Percentiles rank a stretch among this genome's conserved stretches.
phyloP scores from a whole-genome alignment of 2,888 invertebrate species.

The Eurytoma adleriae region DNA sequence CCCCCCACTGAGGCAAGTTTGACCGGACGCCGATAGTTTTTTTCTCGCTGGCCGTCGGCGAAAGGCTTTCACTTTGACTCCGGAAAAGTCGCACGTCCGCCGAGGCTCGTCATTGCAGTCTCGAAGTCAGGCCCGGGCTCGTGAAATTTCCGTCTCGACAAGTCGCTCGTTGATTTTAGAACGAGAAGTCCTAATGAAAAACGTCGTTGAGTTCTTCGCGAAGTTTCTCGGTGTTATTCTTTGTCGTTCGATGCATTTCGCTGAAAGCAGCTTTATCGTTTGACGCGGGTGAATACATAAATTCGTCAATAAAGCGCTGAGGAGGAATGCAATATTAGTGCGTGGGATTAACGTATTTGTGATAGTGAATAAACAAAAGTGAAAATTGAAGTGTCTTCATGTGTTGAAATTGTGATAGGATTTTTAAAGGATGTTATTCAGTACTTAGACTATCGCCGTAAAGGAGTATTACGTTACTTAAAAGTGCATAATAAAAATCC shows the following conservation, averaged over 20 bases:
- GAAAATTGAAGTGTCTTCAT: neutral
- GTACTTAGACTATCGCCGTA: slow-evolving; percentile 8
- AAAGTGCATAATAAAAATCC: slow-evolving; percentile 40
- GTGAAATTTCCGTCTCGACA: slow-evolving; percentile 18
- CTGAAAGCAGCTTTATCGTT: no score
- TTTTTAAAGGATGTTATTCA: slow-evolving; percentile 30
- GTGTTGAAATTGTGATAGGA: slow-evolving; percentile 12
- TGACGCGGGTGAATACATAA: neutral
- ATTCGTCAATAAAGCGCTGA: neutral
- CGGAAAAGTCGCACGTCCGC: slow-evolving; percentile 44
- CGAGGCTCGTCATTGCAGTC: slow-evolving; percentile 29
- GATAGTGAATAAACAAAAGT: slow-evolving; percentile 10
- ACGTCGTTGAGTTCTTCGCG: neutral
- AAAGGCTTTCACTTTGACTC: slow-evolving; percentile 63
- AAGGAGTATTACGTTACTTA: slow-evolving; percentile 36
- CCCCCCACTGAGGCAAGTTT: slow-evolving; percentile 52
- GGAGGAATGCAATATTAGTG: neutral
- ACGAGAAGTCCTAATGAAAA: neutral
- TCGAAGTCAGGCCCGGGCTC: slow-evolving; percentile 25
- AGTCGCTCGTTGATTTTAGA: neutral
- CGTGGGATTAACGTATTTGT: neutral
- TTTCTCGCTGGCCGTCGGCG: slow-evolving; percentile 59
- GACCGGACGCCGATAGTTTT: slow-evolving; percentile 47
- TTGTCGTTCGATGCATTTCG: no score
- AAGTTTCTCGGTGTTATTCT: neutral